A percentile compares a stretch with the other conserved stretches of the same genome.
phyloP scores from a whole-genome alignment of 2,797 vertebrate genomes.

The Paguma larvata region DNA sequence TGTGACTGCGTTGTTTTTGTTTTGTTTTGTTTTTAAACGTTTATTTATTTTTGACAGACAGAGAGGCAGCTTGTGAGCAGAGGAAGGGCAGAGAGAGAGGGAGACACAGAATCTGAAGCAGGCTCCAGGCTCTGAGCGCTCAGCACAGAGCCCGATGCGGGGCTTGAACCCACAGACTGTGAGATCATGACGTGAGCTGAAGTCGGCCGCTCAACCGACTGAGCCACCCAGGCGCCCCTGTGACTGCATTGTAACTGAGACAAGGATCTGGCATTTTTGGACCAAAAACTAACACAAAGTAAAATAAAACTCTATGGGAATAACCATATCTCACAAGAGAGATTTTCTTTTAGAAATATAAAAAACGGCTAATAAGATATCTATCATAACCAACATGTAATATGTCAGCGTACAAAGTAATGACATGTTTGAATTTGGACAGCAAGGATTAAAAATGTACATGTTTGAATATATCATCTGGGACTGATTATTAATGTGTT shows the following conservation, averaged over 20 bases:
- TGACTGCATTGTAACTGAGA: background rate
- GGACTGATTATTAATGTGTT: background rate
- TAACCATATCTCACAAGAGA: background rate
- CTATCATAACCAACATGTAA: background rate
- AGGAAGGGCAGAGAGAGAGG: too few species aligned
- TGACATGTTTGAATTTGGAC: constrained; percentile 9
- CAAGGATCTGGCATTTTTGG: background rate
- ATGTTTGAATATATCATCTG: constrained; percentile 12
- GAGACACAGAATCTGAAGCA: too few species aligned
- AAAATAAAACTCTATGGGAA: constrained; percentile 44
- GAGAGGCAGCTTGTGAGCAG: too few species aligned
- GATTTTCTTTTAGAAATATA: background rate
- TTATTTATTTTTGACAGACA: too few species aligned
- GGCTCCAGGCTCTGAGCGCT: too few species aligned
- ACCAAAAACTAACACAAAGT: background rate
- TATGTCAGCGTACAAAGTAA: background rate
- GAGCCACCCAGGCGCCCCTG: too few species aligned
- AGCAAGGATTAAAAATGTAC: background rate
- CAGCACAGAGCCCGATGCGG: too few species aligned
- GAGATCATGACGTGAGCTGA: too few species aligned
- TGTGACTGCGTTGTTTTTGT: background rate
- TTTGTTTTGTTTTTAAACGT: too few species aligned
- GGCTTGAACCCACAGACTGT: too few species aligned
- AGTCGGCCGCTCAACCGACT: too few species aligned
- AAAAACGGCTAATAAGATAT: background rate